A percentile compares a stretch with the other conserved stretches of the same genome.
Evolutionary conservation across 2,888 invertebrate species (phyloP).

Genomic region (Pammene fasciana): DNA sequence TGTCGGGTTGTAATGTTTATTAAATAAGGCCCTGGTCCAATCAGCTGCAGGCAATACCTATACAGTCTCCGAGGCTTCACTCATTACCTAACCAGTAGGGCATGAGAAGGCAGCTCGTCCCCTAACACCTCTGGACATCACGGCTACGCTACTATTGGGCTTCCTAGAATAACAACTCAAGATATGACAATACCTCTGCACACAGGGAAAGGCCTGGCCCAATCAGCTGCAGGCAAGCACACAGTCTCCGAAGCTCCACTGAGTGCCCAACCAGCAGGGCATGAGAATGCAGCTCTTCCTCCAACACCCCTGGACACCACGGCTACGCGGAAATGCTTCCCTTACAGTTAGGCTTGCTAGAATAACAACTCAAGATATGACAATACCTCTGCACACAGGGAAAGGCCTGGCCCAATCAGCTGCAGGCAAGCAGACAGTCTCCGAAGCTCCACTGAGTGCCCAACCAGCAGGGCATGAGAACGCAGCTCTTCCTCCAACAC

Average conservation of each 20-base stretch:
- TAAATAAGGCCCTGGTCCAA: no score
- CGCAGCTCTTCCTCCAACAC: slow-evolving; percentile 91
- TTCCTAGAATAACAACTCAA: no score
- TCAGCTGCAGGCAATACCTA: no score
- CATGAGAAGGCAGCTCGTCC: no score
- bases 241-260: slow-evolving; percentile 89
- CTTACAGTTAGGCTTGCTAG: no score
- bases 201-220: slow-evolving; percentile 89
- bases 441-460: slow-evolving; percentile 88
- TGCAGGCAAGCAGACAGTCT: slow-evolving; percentile 89
- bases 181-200: slow-evolving; percentile 84
- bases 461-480: slow-evolving; percentile 91
- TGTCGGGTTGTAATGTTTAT: no score
- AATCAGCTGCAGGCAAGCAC: slow-evolving; percentile 90
- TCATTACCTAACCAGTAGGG: no score
- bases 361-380: not conserved
- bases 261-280: slow-evolving; percentile 89
- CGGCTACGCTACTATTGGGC: no score
- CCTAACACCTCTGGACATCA: no score
- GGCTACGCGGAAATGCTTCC: slow-evolving; percentile 71
- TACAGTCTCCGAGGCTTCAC: no score
- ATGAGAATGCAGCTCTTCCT: slow-evolving; percentile 91
- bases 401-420: slow-evolving; percentile 92
- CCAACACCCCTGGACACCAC: slow-evolving; percentile 91
- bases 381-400: slow-evolving; percentile 87